Evolutionary conservation across 2,888 invertebrate species (phyloP).

Genomic region (Stenodera caucasica): DNA sequence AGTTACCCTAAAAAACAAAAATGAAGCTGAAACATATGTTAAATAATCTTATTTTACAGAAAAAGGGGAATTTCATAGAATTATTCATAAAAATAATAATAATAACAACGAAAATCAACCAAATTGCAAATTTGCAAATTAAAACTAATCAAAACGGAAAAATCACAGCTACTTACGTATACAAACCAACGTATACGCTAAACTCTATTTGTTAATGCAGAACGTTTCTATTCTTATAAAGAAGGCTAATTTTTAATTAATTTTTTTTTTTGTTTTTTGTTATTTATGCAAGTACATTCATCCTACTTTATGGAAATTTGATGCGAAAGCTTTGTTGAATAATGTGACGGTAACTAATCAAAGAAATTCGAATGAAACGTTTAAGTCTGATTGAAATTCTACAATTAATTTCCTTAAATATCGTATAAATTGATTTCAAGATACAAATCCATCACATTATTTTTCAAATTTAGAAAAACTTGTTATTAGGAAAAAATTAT

Average conservation of each 20-base stretch:
- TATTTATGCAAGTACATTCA: conserved; percentile 37
- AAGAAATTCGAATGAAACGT: not conserved
- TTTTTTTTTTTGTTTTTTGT: not conserved
- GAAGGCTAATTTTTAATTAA: conserved; percentile 23
- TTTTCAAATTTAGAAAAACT: no score
- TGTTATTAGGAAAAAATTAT: no score
- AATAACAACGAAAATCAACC: conserved; percentile 19
- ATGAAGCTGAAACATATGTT: conserved; percentile 39
- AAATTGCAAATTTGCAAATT: conserved; percentile 49
- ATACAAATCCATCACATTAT: no score
- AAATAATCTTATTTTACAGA: conserved; percentile 18
- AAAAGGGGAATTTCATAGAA: no score
- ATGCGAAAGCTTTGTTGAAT: conserved; percentile 24
- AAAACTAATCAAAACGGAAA: conserved; percentile 37
- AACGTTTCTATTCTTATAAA: conserved; percentile 39
- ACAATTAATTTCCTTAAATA: no score
- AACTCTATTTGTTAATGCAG: conserved; percentile 45
- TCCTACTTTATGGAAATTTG: conserved; percentile 29
- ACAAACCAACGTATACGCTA: conserved; percentile 44
- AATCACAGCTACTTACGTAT: conserved; percentile 47
- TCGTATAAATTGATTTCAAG: no score
- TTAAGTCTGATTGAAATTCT: no score
- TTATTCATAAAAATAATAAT: not conserved
- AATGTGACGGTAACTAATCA: conserved; percentile 22
- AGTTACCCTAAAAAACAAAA: conserved; percentile 31